Evolutionary conservation across 2,888 invertebrate genomes (phyloP).

Genomic region (Colostygia pectinataria): DNA sequence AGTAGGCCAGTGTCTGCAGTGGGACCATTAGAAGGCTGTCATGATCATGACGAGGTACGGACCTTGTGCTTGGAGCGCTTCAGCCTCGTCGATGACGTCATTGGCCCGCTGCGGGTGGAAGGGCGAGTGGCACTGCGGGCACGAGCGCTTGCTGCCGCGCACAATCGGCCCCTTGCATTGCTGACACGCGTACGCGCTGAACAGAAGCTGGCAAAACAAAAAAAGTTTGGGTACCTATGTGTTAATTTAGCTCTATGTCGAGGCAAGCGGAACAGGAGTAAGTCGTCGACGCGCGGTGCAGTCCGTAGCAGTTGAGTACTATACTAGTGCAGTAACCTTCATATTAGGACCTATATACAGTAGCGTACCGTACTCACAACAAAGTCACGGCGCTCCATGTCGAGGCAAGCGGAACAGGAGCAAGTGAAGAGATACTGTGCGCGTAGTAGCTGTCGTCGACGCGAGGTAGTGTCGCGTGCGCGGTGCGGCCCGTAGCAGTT

Average conservation of each 20-base stretch:
- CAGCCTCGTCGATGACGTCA: constrained; percentile 54
- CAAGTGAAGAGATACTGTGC: constrained; percentile 92
- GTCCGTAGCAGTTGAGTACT: no score
- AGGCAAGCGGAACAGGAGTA: constrained; percentile 89
- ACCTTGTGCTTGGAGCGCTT: constrained; percentile 57
- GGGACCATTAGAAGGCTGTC: no score
- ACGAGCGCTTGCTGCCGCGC: constrained; percentile 46
- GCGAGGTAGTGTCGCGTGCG: constrained; percentile 82
- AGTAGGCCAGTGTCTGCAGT: no score
- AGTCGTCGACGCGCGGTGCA: constrained; percentile 27
- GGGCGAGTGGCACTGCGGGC: constrained; percentile 60
- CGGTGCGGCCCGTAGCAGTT: constrained; percentile 94
- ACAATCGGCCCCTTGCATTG: constrained; percentile 69
- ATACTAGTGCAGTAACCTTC: no score
- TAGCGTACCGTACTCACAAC: constrained; percentile 49
- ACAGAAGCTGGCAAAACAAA: constrained; percentile 51
- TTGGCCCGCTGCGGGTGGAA: constrained; percentile 52
- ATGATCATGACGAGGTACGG: no score
- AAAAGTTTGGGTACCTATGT: not conserved
- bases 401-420: constrained; percentile 86
- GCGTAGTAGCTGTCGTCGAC: constrained; percentile 84
- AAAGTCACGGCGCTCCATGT: constrained; percentile 56
- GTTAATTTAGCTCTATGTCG: constrained; percentile 50
- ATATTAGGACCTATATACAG: no score
- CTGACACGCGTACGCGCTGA: constrained; percentile 69